Evolutionary conservation across 92 coral and sea anemone genomes (phyloP).

Genomic region (Nematostella vectensis): DNA sequence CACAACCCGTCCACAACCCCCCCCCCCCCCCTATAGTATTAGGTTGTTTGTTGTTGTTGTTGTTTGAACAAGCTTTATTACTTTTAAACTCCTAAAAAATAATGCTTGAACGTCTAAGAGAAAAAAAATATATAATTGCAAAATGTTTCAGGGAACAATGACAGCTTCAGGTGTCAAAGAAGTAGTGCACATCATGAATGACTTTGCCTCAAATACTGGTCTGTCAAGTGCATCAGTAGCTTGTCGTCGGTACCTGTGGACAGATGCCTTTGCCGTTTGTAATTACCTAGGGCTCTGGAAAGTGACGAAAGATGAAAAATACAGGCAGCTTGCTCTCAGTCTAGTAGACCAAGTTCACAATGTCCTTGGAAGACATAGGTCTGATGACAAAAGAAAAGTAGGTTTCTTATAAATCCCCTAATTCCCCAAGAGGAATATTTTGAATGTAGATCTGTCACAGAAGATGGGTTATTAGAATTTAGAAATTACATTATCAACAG

Average conservation of each 20-base stretch:
- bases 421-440: too few species aligned
- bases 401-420: not conserved
- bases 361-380: constrained; percentile 37
- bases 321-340: constrained; percentile 32
- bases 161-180: constrained; percentile 8
- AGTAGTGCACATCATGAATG: constrained; percentile 31
- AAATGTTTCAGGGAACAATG: too few species aligned
- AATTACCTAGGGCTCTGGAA: constrained; percentile 42
- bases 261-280: constrained; percentile 65
- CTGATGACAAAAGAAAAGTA: constrained; percentile 32
- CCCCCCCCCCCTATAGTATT: too few species aligned
- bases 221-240: constrained; percentile 12
- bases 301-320: constrained; percentile 31
- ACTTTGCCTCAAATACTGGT: constrained; percentile 51
- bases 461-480: too few species aligned
- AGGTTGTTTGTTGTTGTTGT: too few species aligned
- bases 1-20: too few species aligned
- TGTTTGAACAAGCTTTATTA: too few species aligned
- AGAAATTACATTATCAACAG: too few species aligned
- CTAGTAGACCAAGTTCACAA: constrained; percentile 47
- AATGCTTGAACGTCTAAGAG: too few species aligned
- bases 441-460: too few species aligned
- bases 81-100: too few species aligned
- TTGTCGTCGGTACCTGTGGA: constrained; percentile 55
- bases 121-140: too few species aligned